Evolutionary conservation across 2,888 invertebrate genomes (phyloP).

Genomic region (Cephus spinipes): DNA sequence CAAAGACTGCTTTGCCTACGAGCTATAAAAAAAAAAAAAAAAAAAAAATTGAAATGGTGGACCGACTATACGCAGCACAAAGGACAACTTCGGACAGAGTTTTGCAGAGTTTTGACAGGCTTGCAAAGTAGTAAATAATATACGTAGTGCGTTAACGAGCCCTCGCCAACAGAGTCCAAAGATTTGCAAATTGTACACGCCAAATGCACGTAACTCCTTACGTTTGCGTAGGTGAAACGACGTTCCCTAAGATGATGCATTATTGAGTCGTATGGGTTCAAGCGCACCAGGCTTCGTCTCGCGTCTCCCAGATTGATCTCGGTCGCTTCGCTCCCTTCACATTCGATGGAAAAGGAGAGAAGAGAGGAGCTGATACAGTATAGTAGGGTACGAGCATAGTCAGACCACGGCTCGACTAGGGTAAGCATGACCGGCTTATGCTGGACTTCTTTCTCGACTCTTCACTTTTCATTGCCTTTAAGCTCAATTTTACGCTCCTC

Average conservation of each 20-base stretch:
- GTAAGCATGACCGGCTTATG: slow-evolving; percentile 6
- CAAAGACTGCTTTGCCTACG: too few relatives aligned
- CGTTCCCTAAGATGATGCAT: slow-evolving; percentile 36
- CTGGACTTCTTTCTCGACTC: background rate
- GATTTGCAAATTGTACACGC: background rate
- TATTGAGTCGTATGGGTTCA: slow-evolving; percentile 38
- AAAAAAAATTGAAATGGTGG: too few relatives aligned
- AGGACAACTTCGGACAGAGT: too few relatives aligned
- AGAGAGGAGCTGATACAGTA: background rate
- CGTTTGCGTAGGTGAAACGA: slow-evolving; percentile 33
- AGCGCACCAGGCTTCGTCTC: slow-evolving; percentile 25
- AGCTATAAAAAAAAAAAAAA: too few relatives aligned
- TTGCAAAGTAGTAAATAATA: slow-evolving; percentile 17
- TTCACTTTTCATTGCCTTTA: slow-evolving; percentile 11
- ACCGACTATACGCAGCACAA: too few relatives aligned
- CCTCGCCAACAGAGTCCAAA: too few relatives aligned
- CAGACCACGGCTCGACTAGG: background rate
- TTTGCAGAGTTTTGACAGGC: too few relatives aligned
- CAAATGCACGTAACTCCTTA: slow-evolving; percentile 21
- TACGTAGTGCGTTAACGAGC: slow-evolving; percentile 32
- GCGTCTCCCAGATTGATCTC: background rate
- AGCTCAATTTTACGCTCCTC: slow-evolving; percentile 10
- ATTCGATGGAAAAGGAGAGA: background rate
- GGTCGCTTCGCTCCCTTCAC: background rate
- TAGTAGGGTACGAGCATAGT: background rate